A percentile compares a stretch with the other conserved stretches of the same genome.
Conservation (phyloP, 2,888 invertebrate species). For the Mycalesis mineus region DNA sequence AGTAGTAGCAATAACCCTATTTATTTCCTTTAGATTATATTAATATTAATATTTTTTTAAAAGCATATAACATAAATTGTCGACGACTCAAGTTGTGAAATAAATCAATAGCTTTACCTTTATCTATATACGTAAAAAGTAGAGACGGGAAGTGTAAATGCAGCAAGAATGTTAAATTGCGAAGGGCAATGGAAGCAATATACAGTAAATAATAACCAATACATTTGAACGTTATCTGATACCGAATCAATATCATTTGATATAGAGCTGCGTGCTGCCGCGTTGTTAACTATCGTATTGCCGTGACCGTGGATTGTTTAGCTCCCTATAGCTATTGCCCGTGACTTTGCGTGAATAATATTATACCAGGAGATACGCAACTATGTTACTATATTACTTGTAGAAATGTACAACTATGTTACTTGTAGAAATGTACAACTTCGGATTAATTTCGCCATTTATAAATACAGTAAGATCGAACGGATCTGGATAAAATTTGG, state of each 20-base stretch:
- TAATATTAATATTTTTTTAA: no score
- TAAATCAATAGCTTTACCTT: no score
- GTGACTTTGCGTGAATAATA: background rate
- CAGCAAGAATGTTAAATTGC: background rate
- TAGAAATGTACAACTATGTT: no score
- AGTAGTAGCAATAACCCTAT: no score
- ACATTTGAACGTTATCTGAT: constrained; percentile 42
- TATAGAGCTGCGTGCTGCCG: constrained; percentile 42
- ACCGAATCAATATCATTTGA: constrained; percentile 40
- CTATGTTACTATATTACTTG: no score
- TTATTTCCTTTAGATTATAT: no score
- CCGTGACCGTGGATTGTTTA: constrained; percentile 1
- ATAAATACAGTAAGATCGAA: no score
- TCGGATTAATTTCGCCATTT: no score
- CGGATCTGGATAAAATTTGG: no score
- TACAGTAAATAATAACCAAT: constrained; percentile 28
- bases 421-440: no score
- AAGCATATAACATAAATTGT: no score
- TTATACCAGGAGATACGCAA: background rate
- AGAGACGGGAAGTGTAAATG: background rate
- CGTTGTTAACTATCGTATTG: constrained; percentile 7
- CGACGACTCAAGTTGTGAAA: no score
- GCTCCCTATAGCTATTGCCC: background rate
- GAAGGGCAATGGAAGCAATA: background rate
- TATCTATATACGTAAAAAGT: background rate